Base-by-base conservation (phyloP, 2,888 invertebrate genomes). In the Idaea biselata region DNA sequence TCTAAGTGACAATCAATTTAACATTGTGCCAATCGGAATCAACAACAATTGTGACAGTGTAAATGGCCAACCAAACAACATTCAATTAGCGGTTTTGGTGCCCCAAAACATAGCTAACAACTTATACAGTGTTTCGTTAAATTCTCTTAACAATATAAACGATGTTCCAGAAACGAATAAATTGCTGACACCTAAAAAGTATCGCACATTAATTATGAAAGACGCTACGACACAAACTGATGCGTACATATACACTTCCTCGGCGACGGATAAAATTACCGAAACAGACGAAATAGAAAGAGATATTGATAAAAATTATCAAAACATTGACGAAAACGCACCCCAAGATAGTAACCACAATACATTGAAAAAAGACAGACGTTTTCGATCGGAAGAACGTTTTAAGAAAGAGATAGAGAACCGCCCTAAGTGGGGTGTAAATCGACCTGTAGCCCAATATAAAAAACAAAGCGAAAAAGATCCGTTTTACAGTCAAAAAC, bases 381-480 rank as follows among this genome's bases (percentile, higher is more conserved):
- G 93, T 18, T 88, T 93, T 61, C 86, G 93, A 62, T 93, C 93
- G 7, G 93, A 93, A 69, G 93, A 94, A 74, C 84, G 93, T 63
- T 91, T 82, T 63, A 93, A 93, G 81, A 93, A 94, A 84, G 89
- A 91, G 75, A 88, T 94, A 74, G 94, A 94, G 79, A 94, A 94
- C 82, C 92, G 96, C 63, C 95, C 95, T 14, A 94, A 96, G 86
- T 95, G 96, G 96, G 94, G 95, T 56, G 96, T 95, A 1, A 96
- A 96, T 74, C 93, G 95, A 69, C 97, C 97, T 6, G 95, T 95
- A 25, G 96, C 96, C 11, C 95, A 97, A 75, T 97, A 97, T 79
- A 94, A 97, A 65, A 97, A 97, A 79, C 97, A 97, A 86, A 97
- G 97, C 78, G 97, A 97, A 82, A 96, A 97, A 77, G 97, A 97